These are phyloP conservation scores for Carassius gibelio DNA, from an alignment of 2,113 vertebrate genomes.

Conservation along the genomic window DNA sequence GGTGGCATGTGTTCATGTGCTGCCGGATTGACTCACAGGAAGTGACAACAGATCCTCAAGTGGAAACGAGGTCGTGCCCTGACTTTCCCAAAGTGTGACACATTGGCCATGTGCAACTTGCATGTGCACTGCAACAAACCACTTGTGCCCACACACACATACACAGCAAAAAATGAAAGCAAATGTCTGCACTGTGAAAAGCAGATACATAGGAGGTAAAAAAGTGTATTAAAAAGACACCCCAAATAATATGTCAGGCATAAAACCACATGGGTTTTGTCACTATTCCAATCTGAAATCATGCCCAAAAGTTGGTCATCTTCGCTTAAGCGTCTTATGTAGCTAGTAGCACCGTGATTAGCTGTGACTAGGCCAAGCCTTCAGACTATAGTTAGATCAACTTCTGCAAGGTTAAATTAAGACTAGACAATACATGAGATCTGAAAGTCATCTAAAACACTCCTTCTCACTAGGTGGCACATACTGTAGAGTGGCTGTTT, in stretches of 20 bases:
- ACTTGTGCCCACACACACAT: not conserved
- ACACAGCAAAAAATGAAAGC: not conserved
- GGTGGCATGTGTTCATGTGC: not conserved
- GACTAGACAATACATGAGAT: not conserved
- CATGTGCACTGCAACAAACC: slow-evolving; percentile 61
- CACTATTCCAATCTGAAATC: not conserved
- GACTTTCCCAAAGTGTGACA: slow-evolving; percentile 48
- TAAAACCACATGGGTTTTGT: not conserved
- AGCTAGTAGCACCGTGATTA: not conserved
- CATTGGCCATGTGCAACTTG: slow-evolving; percentile 63
- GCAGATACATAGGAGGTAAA: not conserved
- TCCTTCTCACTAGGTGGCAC: slow-evolving; percentile 9
- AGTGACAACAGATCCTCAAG: slow-evolving; percentile 13
- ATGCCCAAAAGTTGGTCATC: slow-evolving; percentile 2
- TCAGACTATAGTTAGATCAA: slow-evolving; percentile 5
- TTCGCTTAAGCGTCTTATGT: not conserved
- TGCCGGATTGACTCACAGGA: slow-evolving; percentile 4
- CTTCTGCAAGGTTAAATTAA: slow-evolving; percentile 21
- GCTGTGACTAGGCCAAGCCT: not conserved
- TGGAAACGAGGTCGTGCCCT: slow-evolving; percentile 13
- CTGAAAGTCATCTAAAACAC: not conserved
- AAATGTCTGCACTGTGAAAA: not conserved
- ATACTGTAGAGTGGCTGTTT: not conserved
- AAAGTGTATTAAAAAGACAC: not conserved
- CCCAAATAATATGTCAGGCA: not conserved